Conservation (phyloP, 1,140 invertebrate species). For the Drosophila varians region DNA sequence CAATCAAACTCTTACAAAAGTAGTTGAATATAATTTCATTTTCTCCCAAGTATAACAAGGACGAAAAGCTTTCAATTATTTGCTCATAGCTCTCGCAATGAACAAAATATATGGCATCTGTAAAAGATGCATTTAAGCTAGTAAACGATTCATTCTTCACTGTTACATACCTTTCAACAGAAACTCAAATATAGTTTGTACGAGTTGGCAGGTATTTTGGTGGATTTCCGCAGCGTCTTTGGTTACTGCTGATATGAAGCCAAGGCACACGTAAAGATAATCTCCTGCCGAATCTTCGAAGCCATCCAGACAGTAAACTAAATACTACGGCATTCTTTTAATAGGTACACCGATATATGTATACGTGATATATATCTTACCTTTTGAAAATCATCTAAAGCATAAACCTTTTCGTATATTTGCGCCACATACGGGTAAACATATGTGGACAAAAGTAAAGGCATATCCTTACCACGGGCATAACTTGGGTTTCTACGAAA, state of each 20-base stretch:
- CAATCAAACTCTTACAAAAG: slow-evolving; percentile 41
- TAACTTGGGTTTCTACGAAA: slow-evolving; percentile 6
- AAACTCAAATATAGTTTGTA: slow-evolving; percentile 49
- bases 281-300: background rate
- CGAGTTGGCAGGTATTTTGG: slow-evolving; percentile 9
- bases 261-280: slow-evolving; percentile 32
- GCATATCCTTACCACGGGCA: slow-evolving; percentile 9
- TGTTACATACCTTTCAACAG: slow-evolving; percentile 40
- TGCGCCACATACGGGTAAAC: slow-evolving; percentile 26
- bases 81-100: slow-evolving; percentile 31
- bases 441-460: slow-evolving; percentile 16
- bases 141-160: background rate
- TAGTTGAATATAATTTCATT: slow-evolving; percentile 15
- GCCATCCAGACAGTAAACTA: background rate
- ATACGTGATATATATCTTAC: too few relatives aligned
- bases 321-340: slow-evolving; percentile 10
- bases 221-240: slow-evolving; percentile 12
- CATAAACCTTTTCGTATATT: slow-evolving; percentile 40
- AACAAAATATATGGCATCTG: slow-evolving; percentile 47
- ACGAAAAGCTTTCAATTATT: slow-evolving; percentile 41
- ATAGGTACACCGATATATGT: too few relatives aligned
- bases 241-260: slow-evolving; percentile 31
- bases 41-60: slow-evolving; percentile 24
- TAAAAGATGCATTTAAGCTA: background rate
- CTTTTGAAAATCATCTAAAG: slow-evolving; percentile 42